A percentile compares a stretch with the other conserved stretches of the same genome.
These are phyloP conservation scores for Acyrthosiphon pisum DNA, from an alignment of 1,140 invertebrate genomes.

Conservation along the genomic window DNA sequence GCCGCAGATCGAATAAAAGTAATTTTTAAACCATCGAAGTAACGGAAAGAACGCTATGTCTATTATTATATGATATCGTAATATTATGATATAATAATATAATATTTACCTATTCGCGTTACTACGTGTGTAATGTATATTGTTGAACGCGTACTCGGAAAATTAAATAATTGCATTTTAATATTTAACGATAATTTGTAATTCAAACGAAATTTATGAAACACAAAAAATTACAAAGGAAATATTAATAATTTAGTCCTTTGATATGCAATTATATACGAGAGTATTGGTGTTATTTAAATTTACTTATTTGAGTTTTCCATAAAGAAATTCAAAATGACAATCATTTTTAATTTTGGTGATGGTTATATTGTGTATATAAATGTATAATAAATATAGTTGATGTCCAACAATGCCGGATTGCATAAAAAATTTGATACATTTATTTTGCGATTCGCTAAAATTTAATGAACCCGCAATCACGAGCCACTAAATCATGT, in stretches of 20 bases:
- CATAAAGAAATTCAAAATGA: not conserved
- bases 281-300: not conserved
- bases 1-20: not conserved
- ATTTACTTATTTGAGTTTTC: not conserved
- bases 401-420: not conserved
- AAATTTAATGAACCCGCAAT: not conserved
- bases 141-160: not conserved
- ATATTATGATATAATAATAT: no score
- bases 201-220: not conserved
- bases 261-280: conserved; percentile 1
- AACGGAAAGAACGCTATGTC: no score
- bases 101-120: no score
- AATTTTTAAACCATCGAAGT: not conserved
- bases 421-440: not conserved
- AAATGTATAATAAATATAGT: not conserved
- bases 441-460: not conserved
- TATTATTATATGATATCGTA: no score
- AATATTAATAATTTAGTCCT: conserved; percentile 10
- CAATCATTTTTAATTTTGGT: conserved; percentile 3
- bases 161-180: not conserved
- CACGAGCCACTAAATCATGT: not conserved
- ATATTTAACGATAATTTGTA: not conserved
- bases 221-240: not conserved
- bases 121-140: not conserved
- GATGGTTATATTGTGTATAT: not conserved